phyloP scores from a whole-genome alignment of 2,113 vertebrate genomes.

The Polypterus bichir region DNA sequence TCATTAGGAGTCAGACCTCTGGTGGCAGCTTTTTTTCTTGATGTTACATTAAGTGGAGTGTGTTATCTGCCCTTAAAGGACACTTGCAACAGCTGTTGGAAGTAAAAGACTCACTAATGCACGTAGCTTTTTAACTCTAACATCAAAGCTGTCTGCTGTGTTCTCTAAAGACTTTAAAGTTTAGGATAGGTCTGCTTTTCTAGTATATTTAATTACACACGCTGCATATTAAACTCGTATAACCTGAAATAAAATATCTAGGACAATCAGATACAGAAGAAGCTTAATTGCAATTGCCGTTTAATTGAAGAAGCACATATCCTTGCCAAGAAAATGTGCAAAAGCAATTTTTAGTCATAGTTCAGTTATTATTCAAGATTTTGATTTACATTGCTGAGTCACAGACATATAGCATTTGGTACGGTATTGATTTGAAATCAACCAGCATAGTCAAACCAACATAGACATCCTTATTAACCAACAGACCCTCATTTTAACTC shows the following conservation, averaged over 20 bases:
- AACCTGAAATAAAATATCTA: constrained; percentile 4
- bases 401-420: too few relatives aligned
- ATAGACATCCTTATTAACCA: too few relatives aligned
- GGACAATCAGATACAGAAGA: background rate
- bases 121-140: constrained; percentile 1
- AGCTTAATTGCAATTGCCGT: constrained; percentile 7
- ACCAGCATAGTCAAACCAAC: too few relatives aligned
- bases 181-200: background rate
- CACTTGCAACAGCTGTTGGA: background rate
- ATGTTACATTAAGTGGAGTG: background rate
- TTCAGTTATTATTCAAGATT: too few relatives aligned
- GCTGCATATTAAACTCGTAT: background rate
- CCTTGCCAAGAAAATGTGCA: too few relatives aligned
- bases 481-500: constrained; percentile 1
- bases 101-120: constrained; percentile 1
- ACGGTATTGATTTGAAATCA: too few relatives aligned
- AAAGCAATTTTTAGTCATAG: too few relatives aligned
- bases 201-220: background rate
- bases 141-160: constrained; percentile 1
- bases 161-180: constrained; percentile 3
- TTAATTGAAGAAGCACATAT: too few relatives aligned
- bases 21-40: background rate
- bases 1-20: too few relatives aligned
- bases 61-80: constrained; percentile 4
- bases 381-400: too few relatives aligned